These are phyloP conservation scores for Toxotes chatareus DNA, from an alignment of 2,113 vertebrate genomes.

Conservation along the genomic window DNA sequence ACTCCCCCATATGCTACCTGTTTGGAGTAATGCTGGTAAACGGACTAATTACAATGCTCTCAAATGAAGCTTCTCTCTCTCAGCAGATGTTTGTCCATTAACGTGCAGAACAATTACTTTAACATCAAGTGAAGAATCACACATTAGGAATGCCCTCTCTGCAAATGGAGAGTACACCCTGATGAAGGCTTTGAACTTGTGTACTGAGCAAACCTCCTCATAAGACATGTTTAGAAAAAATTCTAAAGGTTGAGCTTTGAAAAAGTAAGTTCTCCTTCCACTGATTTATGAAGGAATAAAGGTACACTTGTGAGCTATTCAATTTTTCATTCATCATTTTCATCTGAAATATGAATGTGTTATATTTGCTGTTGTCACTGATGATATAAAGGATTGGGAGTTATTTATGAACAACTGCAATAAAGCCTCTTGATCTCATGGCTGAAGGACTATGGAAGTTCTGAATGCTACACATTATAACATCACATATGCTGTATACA, in stretches of 20 bases:
- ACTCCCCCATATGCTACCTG: slow-evolving; percentile 82
- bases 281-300: slow-evolving; percentile 22
- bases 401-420: neutral
- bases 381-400: slow-evolving; percentile 1
- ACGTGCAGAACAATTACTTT: slow-evolving; percentile 59
- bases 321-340: slow-evolving; percentile 21
- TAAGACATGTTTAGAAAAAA: neutral
- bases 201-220: neutral
- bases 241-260: neutral
- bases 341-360: slow-evolving; percentile 17
- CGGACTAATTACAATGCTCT: slow-evolving; percentile 75
- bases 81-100: slow-evolving; percentile 80
- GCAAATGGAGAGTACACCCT: neutral
- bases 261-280: neutral
- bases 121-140: slow-evolving; percentile 48
- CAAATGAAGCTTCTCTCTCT: slow-evolving; percentile 55
- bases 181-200: neutral
- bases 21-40: slow-evolving; percentile 71
- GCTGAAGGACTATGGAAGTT: neutral
- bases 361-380: slow-evolving; percentile 43
- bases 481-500: neutral
- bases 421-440: neutral
- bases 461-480: neutral
- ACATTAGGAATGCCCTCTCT: slow-evolving; percentile 40
- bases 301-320: slow-evolving; percentile 34